phyloP scores from a whole-genome alignment of 23 tunicate species.

The Halocynthia aurantium region DNA sequence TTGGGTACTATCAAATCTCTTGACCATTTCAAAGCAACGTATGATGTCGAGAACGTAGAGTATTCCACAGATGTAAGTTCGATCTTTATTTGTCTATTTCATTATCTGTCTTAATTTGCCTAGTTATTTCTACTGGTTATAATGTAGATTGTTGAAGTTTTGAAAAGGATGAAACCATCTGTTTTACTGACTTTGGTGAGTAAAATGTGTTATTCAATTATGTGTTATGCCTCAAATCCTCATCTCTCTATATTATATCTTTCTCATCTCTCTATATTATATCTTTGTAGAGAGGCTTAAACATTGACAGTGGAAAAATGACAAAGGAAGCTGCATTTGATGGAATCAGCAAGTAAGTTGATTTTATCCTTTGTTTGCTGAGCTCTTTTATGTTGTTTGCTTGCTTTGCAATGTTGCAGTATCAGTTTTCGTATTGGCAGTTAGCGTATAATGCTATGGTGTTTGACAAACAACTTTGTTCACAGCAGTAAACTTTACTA shows the following conservation, averaged over 20 bases:
- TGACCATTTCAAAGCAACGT: conserved; percentile 71
- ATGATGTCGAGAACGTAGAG: conserved; percentile 72
- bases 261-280: neutral
- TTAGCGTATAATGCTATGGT: neutral
- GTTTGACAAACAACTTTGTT: neutral
- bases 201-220: neutral
- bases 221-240: neutral
- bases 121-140: neutral
- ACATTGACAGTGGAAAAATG: conserved; percentile 78
- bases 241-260: neutral
- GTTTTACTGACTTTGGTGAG: conserved; percentile 63
- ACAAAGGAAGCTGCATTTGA: conserved; percentile 85
- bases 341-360: conserved; percentile 69
- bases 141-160: conserved; percentile 42
- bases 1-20: conserved; percentile 82
- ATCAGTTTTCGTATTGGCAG: too few relatives aligned
- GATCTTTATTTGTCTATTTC: neutral
- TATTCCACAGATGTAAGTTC: conserved; percentile 63
- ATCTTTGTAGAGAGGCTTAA: conserved; percentile 60
- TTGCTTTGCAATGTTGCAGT: too few relatives aligned
- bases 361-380: too few relatives aligned
- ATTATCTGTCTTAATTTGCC: neutral
- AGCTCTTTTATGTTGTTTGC: too few relatives aligned
- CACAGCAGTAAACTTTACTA: neutral
- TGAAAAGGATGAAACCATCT: conserved; percentile 51